A percentile compares a stretch with the other conserved stretches of the same genome.
Conservation (phyloP, 1,140 invertebrate genomes). For the Tribolium madens region DNA sequence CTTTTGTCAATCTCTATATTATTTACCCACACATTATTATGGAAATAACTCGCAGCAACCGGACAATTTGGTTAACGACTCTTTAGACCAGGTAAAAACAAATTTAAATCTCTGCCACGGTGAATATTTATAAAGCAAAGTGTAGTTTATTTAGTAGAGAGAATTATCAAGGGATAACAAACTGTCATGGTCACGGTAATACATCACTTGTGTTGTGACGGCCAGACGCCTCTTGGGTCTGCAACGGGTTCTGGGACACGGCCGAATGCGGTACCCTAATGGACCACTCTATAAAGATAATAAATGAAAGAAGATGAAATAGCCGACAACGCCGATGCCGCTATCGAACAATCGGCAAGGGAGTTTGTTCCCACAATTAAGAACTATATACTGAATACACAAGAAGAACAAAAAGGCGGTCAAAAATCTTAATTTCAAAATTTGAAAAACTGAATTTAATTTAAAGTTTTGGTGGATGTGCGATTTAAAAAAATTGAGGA, state of each 20-base stretch:
- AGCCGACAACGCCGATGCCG: constrained; percentile 31
- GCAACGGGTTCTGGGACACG: constrained; percentile 31
- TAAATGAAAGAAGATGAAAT: constrained; percentile 53
- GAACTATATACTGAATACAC: background rate
- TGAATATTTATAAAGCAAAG: constrained; percentile 55
- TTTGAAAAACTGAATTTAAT: too few species aligned
- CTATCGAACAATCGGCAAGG: constrained; percentile 3
- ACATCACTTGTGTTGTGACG: constrained; percentile 55
- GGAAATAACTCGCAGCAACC: background rate
- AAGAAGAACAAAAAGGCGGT: background rate
- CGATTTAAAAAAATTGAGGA: too few species aligned
- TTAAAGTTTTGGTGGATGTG: background rate
- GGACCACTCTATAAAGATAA: constrained; percentile 54
- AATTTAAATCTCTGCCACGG: constrained; percentile 49
- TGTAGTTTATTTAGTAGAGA: constrained; percentile 52
- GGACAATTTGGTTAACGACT: constrained; percentile 8
- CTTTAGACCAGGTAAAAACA: constrained; percentile 36
- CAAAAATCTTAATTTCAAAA: background rate
- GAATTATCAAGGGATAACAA: constrained; percentile 55
- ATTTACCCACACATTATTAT: constrained; percentile 20
- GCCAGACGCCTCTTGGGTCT: constrained; percentile 36
- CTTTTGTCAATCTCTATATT: constrained; percentile 13
- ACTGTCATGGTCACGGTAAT: constrained; percentile 55
- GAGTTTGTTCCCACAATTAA: constrained; percentile 22
- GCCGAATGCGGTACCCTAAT: constrained; percentile 47